Base-by-base conservation (phyloP, 2,113 vertebrate genomes). In the Podilymbus podiceps region DNA sequence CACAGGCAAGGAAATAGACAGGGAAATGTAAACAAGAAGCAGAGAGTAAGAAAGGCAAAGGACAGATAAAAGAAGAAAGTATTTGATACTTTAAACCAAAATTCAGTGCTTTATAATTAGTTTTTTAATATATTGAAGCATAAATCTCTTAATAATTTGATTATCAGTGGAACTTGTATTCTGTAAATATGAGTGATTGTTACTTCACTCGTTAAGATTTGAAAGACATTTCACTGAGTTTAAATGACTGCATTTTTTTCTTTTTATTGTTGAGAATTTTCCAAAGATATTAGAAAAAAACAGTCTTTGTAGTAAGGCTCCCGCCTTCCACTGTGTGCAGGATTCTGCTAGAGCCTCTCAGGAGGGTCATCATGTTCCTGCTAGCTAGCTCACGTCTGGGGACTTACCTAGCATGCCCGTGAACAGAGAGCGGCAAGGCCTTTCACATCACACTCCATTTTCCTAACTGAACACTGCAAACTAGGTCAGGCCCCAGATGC, bases 401-500 rank as follows among this genome's bases (percentile, higher is more conserved):
- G 33, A 50, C 47, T 33, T 31, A 52, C 6, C 19, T 35, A 56
- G 28, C 24, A 24, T 5, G 22, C 0, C 0, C 16, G 19, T 7
- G 38, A 62, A 67, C 40, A 64, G 31, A 59, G 24, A 69, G 33
- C 44, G 80, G 15, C 44, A 68, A 68, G 33, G 16, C 25, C 17
- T 72, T 73, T 76, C 63, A 52, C 8, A 18, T 9, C 8, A 30
- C 21, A 24, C 4, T 53, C 47, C 15, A 23, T 66, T 64, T 47
- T 87, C 66, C 35, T 56, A 19, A 52, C 33, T 40, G 21, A 89
- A 35, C 19, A 9, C 11, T 66, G 8, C 15, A 67, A 71, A 47
- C 5, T 20, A 69, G 38, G 66, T 93, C 50, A 58, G n/a, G n/a
- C 25, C 44, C 22, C 40, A 49, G 18, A n/a, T 16, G 76, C 59